Percentiles rank a stretch among this genome's conserved stretches.
Conservation (phyloP, 2,888 invertebrate genomes). For the Leucophenga maculata region DNA sequence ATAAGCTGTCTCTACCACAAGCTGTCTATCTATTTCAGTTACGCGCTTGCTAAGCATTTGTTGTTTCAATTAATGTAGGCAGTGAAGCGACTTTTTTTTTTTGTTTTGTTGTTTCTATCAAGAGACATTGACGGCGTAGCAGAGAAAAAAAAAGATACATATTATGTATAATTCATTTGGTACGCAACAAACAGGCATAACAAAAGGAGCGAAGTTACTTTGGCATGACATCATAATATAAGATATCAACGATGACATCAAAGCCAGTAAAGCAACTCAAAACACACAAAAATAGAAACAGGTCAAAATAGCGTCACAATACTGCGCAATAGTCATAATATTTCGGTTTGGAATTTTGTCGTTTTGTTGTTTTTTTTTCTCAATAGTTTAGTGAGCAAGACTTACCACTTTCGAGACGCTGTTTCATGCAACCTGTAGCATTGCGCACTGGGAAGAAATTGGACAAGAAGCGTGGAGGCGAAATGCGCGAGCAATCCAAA, state of each 20-base stretch:
- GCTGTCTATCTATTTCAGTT: too few relatives aligned
- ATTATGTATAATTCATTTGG: neutral
- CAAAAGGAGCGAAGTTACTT: neutral
- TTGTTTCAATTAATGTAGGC: constrained; percentile 8
- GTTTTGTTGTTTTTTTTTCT: too few relatives aligned
- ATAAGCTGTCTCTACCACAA: neutral
- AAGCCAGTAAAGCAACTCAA: neutral
- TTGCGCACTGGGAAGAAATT: constrained; percentile 54
- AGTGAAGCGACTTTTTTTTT: neutral
- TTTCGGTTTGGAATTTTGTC: neutral
- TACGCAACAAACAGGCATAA: neutral
- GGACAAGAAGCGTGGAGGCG: constrained; percentile 63
- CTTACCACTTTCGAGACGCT: constrained; percentile 65
- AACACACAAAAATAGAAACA: neutral
- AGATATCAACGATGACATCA: constrained; percentile 16
- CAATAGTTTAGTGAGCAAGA: constrained; percentile 23
- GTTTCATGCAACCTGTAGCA: constrained; percentile 70
- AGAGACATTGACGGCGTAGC: constrained; percentile 26
- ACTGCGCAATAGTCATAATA: constrained; percentile 2
- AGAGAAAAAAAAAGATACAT: constrained; percentile 32
- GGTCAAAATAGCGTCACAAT: neutral
- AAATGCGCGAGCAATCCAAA: constrained; percentile 58
- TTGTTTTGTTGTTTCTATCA: neutral
- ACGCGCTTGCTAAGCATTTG: neutral
- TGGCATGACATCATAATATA: neutral